These are phyloP conservation scores for Hestina assimilis DNA, from an alignment of 1,140 invertebrate genomes.

Conservation along the genomic window DNA sequence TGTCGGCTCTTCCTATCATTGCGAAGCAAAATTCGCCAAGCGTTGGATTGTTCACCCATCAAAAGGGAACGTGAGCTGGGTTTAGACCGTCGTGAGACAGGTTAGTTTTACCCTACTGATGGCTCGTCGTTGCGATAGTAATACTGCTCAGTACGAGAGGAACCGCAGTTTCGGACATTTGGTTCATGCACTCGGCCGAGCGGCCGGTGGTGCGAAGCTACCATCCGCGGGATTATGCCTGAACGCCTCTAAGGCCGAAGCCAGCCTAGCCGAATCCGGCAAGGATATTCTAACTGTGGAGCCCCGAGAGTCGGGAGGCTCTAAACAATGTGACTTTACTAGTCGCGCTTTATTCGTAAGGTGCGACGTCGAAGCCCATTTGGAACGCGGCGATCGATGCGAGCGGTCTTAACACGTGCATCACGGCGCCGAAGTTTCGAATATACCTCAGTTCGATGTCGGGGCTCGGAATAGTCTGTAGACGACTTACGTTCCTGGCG, in stretches of 20 bases:
- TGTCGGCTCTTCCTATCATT: slow-evolving; percentile 93
- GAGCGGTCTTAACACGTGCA: slow-evolving; percentile 55
- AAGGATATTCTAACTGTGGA: too few species aligned
- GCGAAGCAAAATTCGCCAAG: slow-evolving; percentile 91
- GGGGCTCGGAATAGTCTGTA: slow-evolving; percentile 69
- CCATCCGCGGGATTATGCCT: slow-evolving; percentile 90
- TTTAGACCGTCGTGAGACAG: slow-evolving; percentile 90
- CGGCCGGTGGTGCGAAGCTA: slow-evolving; percentile 86
- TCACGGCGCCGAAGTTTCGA: slow-evolving; percentile 63
- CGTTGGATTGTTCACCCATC: slow-evolving; percentile 90
- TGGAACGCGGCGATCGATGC: slow-evolving; percentile 80
- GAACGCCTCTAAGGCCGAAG: slow-evolving; percentile 90
- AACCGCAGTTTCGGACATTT: slow-evolving; percentile 87
- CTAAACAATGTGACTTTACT: slow-evolving; percentile 80
- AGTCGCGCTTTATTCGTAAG: slow-evolving; percentile 85
- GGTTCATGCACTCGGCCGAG: slow-evolving; percentile 84
- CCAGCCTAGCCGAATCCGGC: slow-evolving; percentile 81
- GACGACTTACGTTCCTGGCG: slow-evolving; percentile 80
- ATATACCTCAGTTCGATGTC: slow-evolving; percentile 77
- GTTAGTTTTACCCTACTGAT: slow-evolving; percentile 84
- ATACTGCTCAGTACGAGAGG: slow-evolving; percentile 81
- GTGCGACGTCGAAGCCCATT: slow-evolving; percentile 90
- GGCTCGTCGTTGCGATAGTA: slow-evolving; percentile 78
- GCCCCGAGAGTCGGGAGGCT: too few species aligned
- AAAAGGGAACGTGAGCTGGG: slow-evolving; percentile 88